Evolutionary conservation across 2,888 invertebrate species (phyloP), one percentile per base, ranked within the genome.

Genomic region (Caenorhabditis panamensis): DNA sequence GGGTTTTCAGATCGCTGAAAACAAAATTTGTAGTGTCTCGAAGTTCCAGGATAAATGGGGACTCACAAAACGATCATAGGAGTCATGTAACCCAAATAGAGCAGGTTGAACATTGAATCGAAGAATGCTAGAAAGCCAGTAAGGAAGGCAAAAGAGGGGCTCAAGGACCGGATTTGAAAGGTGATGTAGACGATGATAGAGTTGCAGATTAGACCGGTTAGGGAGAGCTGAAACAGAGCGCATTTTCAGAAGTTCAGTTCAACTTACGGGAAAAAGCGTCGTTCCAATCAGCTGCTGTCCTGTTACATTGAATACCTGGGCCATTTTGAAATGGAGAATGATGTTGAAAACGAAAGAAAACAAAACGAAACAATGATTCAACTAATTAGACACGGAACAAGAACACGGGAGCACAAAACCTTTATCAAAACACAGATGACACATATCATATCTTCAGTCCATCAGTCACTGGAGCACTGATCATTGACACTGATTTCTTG

Each of bases 31-130:
- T 37, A n/a, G n/a, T n/a, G n/a, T n/a, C n/a, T n/a, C n/a, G 22
- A 36, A n/a, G n/a, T 18, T 49, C n/a, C n/a, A 41, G 8, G 31
- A 31, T 31, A 31, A 31, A 9, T 11, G 16, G 1, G 4, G 0
- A 28, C 54, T 54, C 18, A 66, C 66, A 66, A 54, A 18, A 66
- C 54, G 20, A 54, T 66, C 66, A 66, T 66, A 2, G 54, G 37
- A 8, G 53, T 20, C 0, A 66, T 41, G 18, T 66, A 66, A 9
- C 22, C 24, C 37, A 66, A 41, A 37, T 41, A 66, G 16, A 66
- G 3, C 1, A 41, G 41, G 13, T 54, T 54, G 9, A 41, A 11
- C 5, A 66, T 41, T 9, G 54, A 53, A 54, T 66, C 54, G 28
- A 54, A 37, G 36, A 66, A n/a, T 5, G 66, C 66, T 28, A 51